Evolutionary conservation across 92 coral and sea anemone genomes (phyloP).

Genomic region (Isaurus tuberculatus): DNA sequence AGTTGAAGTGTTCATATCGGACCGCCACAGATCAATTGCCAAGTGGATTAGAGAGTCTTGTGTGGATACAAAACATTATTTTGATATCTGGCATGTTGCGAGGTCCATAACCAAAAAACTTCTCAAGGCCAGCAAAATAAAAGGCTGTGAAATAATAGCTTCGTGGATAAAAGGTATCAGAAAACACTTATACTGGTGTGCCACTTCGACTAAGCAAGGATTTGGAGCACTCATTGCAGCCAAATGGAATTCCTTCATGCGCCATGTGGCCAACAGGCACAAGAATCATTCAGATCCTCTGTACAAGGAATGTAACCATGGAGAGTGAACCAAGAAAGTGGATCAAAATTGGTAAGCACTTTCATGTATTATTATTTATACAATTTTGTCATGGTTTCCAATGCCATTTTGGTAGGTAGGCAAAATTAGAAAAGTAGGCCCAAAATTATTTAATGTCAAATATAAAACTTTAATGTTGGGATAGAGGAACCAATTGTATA

Average conservation of each 20-base stretch:
- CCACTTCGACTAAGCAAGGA: constrained; percentile 44
- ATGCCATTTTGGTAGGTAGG: background rate
- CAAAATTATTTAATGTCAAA: background rate
- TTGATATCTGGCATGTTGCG: constrained; percentile 30
- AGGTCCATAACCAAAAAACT: constrained; percentile 12
- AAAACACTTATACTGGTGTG: constrained; percentile 46
- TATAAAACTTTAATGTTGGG: background rate
- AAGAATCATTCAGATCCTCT: constrained; percentile 41
- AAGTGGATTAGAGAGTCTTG: constrained; percentile 24
- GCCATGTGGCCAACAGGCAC: constrained; percentile 56
- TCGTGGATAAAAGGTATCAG: constrained; percentile 40
- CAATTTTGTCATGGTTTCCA: background rate
- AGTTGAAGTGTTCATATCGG: constrained; percentile 13
- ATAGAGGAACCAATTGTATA: background rate
- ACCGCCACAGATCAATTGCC: constrained; percentile 22
- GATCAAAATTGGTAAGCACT: constrained; percentile 43
- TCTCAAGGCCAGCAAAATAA: constrained; percentile 30
- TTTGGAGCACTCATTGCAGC: constrained; percentile 45
- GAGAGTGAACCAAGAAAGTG: constrained; percentile 46
- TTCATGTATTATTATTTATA: background rate
- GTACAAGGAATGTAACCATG: constrained; percentile 47
- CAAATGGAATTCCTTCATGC: constrained; percentile 46
- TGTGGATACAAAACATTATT: background rate
- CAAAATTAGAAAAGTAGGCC: background rate
- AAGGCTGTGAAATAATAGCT: constrained; percentile 37